A percentile compares a stretch with the other conserved stretches of the same genome.
These are phyloP conservation scores for Phylloscopus collybita DNA, from an alignment of 2,797 vertebrate species.

Conservation along the genomic window DNA sequence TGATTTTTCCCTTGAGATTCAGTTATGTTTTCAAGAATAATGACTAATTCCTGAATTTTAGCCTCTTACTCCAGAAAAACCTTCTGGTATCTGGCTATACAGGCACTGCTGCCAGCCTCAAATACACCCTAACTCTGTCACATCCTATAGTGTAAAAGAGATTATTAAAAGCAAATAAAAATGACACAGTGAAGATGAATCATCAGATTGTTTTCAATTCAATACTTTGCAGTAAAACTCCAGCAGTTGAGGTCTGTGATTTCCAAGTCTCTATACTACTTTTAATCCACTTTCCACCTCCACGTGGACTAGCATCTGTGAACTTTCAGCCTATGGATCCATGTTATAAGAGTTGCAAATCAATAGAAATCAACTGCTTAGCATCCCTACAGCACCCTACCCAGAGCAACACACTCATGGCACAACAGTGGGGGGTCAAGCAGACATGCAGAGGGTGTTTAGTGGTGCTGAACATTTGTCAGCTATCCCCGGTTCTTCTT, in stretches of 20 bases:
- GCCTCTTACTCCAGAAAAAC: background rate
- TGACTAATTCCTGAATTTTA: background rate
- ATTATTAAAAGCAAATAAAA: background rate
- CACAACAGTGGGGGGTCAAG: background rate
- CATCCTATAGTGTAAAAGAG: background rate
- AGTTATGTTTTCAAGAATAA: background rate
- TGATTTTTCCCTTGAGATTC: background rate
- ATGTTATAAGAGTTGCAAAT: background rate
- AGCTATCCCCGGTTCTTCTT: background rate
- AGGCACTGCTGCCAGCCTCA: background rate
- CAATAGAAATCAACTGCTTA: background rate
- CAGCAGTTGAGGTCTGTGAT: background rate
- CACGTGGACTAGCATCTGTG: background rate
- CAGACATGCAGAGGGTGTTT: background rate
- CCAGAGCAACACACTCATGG: background rate
- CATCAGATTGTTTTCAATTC: background rate
- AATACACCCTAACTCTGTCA: background rate
- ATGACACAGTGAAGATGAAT: background rate
- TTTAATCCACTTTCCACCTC: background rate
- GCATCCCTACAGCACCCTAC: background rate
- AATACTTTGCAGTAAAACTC: background rate
- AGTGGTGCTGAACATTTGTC: background rate
- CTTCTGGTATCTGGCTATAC: background rate
- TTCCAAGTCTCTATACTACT: background rate
- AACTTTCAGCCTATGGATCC: background rate